Conservation (phyloP, 2,113 vertebrate genomes). For the Labeo rohita region DNA sequence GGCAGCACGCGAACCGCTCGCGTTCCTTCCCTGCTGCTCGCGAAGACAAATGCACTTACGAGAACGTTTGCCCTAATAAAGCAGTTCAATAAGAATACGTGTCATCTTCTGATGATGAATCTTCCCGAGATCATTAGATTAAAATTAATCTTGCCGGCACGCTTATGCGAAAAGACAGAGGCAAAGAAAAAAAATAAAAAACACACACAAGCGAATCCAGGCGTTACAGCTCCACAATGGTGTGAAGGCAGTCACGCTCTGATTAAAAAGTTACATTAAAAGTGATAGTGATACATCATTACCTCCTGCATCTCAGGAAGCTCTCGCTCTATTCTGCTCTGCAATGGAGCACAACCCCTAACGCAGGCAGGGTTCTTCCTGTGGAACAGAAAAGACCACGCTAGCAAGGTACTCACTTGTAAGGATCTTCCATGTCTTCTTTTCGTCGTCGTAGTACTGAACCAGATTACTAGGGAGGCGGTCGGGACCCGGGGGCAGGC, state of each 20-base stretch:
- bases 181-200: not conserved
- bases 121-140: slow-evolving; percentile 92
- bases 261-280: slow-evolving; percentile 99
- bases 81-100: slow-evolving; percentile 68
- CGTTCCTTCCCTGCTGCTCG: slow-evolving; percentile 14
- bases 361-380: slow-evolving; percentile 65
- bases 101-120: slow-evolving; percentile 80
- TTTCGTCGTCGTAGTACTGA: slow-evolving; percentile 98
- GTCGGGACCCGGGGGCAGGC: slow-evolving; percentile 97
- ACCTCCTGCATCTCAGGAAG: slow-evolving; percentile 86
- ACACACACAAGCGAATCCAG: slow-evolving; percentile 86
- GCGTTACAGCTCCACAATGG: slow-evolving; percentile 90
- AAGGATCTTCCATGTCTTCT: slow-evolving; percentile 99
- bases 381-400: slow-evolving; percentile 62
- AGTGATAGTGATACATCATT: slow-evolving; percentile 99
- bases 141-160: slow-evolving; percentile 95
- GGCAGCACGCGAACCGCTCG: not conserved
- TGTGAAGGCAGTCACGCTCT: slow-evolving; percentile 95
- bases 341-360: slow-evolving; percentile 67
- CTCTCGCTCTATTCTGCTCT: slow-evolving; percentile 71
- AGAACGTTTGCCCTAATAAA: slow-evolving; percentile 47
- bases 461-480: slow-evolving; percentile 99
- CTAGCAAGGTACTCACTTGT: slow-evolving; percentile 87
- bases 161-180: slow-evolving; percentile 84
- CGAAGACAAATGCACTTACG: slow-evolving; percentile 21